phyloP scores from a whole-genome alignment of 1,140 invertebrate genomes.

The Drosophila neocordata region DNA sequence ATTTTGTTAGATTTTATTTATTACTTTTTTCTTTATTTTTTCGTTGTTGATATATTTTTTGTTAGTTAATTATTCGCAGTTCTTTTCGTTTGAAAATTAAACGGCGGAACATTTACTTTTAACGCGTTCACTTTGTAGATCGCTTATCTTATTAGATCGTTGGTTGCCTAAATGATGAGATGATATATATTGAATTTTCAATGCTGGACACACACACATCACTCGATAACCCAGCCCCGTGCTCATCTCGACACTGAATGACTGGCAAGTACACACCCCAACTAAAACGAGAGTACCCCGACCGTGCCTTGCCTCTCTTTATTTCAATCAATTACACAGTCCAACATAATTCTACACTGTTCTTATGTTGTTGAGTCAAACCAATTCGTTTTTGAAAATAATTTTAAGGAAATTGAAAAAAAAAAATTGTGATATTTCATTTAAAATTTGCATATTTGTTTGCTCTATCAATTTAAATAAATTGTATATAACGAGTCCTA shows the following conservation, averaged over 20 bases:
- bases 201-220: constrained; percentile 67
- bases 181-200: constrained; percentile 48
- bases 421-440: too few species aligned
- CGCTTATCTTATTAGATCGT: constrained; percentile 50
- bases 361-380: too few species aligned
- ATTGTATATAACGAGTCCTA: too few species aligned
- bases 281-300: constrained; percentile 9
- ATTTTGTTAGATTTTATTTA: constrained; percentile 70
- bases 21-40: constrained; percentile 37
- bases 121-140: constrained; percentile 61
- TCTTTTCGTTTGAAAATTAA: constrained; percentile 66
- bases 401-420: too few species aligned
- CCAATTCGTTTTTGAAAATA: too few species aligned
- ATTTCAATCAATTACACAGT: constrained; percentile 45
- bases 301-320: constrained; percentile 25
- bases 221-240: neutral
- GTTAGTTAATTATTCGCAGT: constrained; percentile 55
- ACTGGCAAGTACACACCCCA: constrained; percentile 22
- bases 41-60: constrained; percentile 28
- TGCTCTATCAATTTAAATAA: too few species aligned
- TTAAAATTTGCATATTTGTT: too few species aligned
- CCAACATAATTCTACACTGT: neutral
- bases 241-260: constrained; percentile 21
- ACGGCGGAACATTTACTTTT: constrained; percentile 65
- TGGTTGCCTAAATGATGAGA: constrained; percentile 31